These are phyloP conservation scores for Ciona savignyi DNA, from an alignment of 23 tunicate genomes.

Conservation along the genomic window DNA sequence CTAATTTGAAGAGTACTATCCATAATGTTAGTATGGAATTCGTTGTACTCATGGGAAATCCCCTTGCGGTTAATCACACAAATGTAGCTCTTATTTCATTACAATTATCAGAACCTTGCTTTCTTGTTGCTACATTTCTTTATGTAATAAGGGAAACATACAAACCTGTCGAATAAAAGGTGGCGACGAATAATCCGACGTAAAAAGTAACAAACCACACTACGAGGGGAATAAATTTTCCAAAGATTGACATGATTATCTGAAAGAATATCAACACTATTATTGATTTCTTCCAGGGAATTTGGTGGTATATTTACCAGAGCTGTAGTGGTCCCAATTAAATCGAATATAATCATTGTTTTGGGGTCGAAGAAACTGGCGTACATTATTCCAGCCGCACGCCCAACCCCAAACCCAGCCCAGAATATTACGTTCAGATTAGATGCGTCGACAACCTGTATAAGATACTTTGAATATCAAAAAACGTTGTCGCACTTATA, in stretches of 20 bases:
- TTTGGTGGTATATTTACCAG: constrained; percentile 36
- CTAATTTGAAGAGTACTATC: too few relatives aligned
- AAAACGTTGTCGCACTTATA: neutral
- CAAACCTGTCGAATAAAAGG: constrained; percentile 34
- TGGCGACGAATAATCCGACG: constrained; percentile 57
- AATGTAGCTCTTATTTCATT: too few relatives aligned
- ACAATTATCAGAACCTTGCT: too few relatives aligned
- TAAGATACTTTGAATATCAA: neutral
- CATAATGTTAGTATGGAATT: too few relatives aligned
- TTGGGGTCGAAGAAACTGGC: constrained; percentile 63
- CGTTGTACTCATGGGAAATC: too few relatives aligned
- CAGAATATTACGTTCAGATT: constrained; percentile 78
- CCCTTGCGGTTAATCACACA: too few relatives aligned
- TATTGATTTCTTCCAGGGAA: neutral
- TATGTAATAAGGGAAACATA: too few relatives aligned
- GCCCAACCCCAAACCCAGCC: constrained; percentile 88
- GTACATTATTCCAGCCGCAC: constrained; percentile 85
- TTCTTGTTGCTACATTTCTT: too few relatives aligned
- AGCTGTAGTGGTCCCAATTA: constrained; percentile 60
- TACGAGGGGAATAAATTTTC: constrained; percentile 32
- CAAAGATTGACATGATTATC: constrained; percentile 63
- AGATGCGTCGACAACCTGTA: constrained; percentile 65
- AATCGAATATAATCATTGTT: constrained; percentile 55
- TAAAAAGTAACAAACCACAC: constrained; percentile 54
- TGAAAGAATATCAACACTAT: too few relatives aligned